These are phyloP conservation scores for Ivindomyrus marchei DNA, from an alignment of 2,113 vertebrate genomes.

Conservation along the genomic window DNA sequence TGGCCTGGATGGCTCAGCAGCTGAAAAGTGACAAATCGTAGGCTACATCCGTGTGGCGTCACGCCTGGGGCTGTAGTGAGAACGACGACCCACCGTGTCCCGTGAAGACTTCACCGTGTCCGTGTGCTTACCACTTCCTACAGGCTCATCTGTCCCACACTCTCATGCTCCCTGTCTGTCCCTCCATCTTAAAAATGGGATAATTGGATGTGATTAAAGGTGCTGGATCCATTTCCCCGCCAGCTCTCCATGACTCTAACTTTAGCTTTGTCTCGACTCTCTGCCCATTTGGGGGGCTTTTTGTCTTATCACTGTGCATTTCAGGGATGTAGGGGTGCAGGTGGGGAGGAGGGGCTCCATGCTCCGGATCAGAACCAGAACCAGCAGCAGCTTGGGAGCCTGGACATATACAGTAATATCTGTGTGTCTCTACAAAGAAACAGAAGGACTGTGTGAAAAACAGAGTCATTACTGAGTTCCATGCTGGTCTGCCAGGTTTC, in stretches of 20 bases:
- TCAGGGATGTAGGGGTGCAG: not conserved
- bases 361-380: not conserved
- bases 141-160: not conserved
- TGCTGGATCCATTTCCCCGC: not conserved
- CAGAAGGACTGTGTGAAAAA: not conserved
- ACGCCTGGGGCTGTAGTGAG: not conserved
- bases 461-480: not conserved
- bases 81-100: not conserved
- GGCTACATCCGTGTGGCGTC: not conserved
- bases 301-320: not conserved
- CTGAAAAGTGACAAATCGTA: not conserved
- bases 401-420: not conserved
- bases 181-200: slow-evolving; percentile 9
- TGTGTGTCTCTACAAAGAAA: not conserved
- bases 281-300: not conserved
- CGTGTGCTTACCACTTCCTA: not conserved
- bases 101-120: not conserved
- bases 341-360: not conserved
- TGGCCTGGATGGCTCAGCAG: not conserved
- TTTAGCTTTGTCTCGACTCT: slow-evolving; percentile 1
- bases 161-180: not conserved
- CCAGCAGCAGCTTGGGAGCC: not conserved
- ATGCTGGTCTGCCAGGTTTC: not conserved
- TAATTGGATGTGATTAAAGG: slow-evolving; percentile 26
- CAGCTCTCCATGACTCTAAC: not conserved